These are phyloP conservation scores for Podargus strigoides DNA, from an alignment of 2,797 vertebrate genomes.

Conservation along the genomic window DNA sequence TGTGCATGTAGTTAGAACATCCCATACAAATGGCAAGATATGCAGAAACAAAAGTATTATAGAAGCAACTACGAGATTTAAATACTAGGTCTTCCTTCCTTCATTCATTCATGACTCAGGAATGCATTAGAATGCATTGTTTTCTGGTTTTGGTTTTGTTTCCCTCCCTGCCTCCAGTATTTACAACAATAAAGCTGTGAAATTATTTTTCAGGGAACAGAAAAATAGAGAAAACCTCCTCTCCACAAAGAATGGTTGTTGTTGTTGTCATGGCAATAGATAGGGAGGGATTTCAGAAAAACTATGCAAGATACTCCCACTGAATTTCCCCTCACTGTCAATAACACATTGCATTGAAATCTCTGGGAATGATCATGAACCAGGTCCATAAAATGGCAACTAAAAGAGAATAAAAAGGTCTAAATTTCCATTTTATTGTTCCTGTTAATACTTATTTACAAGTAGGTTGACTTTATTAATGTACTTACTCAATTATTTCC, in stretches of 20 bases:
- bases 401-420: neutral
- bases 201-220: neutral
- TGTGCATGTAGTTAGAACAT: neutral
- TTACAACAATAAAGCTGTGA: neutral
- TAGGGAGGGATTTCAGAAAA: conserved; percentile 7
- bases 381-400: neutral
- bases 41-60: neutral
- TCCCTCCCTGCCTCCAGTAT: neutral
- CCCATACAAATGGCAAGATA: neutral
- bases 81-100: neutral
- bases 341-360: neutral
- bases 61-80: neutral
- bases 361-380: neutral
- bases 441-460: neutral
- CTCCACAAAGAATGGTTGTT: neutral
- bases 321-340: neutral
- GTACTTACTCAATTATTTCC: neutral
- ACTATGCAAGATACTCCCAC: neutral
- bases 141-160: neutral
- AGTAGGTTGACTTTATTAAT: neutral
- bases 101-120: neutral
- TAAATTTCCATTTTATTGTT: neutral
- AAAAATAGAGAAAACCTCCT: neutral
- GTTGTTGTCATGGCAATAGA: conserved; percentile 23
- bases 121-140: neutral